These are phyloP conservation scores for Poeciliopsis gracilis DNA, from an alignment of 2,797 vertebrate genomes.

Conservation along the genomic window DNA sequence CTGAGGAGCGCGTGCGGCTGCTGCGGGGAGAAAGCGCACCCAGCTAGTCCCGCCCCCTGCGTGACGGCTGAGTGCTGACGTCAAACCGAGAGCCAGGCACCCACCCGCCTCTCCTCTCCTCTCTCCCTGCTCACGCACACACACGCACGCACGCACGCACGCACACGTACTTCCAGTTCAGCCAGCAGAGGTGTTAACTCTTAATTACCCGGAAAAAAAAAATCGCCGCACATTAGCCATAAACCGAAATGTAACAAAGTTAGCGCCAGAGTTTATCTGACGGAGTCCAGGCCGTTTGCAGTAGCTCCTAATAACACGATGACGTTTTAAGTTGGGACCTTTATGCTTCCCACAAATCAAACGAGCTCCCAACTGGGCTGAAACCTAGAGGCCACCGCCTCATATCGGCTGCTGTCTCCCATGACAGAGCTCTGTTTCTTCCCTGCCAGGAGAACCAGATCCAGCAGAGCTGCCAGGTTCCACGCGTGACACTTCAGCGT, in stretches of 20 bases:
- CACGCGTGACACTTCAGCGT: no score
- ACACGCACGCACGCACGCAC: not conserved
- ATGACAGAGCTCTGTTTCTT: not conserved
- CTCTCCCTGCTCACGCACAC: not conserved
- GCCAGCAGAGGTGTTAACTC: not conserved
- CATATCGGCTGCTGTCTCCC: not conserved
- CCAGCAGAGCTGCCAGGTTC: not conserved
- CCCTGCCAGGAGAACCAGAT: not conserved
- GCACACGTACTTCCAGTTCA: not conserved
- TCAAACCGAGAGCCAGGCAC: conserved; percentile 62
- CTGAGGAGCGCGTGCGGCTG: conserved; percentile 17
- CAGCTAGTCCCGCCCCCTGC: conserved; percentile 71
- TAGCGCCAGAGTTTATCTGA: not conserved
- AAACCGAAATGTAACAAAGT: not conserved
- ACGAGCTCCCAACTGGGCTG: not conserved
- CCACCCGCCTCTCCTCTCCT: conserved; percentile 14
- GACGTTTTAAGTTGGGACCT: not conserved
- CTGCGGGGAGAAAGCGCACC: conserved; percentile 38
- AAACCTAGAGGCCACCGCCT: not conserved
- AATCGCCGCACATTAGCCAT: not conserved
- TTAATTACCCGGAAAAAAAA: not conserved
- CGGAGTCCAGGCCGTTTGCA: not conserved
- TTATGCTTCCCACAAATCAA: not conserved
- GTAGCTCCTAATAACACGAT: not conserved
- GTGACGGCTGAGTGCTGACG: conserved; percentile 78